Evolutionary conservation across 2,797 vertebrate genomes (phyloP), one percentile per base, ranked within the genome.

Genomic region (Dendrocincla tyrannina): DNA sequence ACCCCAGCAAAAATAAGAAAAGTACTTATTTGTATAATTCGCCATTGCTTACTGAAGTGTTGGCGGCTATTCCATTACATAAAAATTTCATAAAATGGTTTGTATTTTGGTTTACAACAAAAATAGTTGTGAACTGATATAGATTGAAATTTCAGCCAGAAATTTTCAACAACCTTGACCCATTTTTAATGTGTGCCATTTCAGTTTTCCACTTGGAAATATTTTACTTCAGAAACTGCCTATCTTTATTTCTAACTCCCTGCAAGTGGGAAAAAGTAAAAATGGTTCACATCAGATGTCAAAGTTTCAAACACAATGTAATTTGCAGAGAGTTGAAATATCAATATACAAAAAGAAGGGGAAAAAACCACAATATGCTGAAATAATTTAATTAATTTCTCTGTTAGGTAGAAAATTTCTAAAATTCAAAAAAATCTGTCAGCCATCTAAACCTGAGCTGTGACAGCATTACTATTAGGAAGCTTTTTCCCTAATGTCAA

Each of bases 321-420:
- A 60, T 68, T 37, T 77, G 13, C 15, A 87, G 58, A 44, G 3
- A 13, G 55, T 9, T 63, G 28, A 63, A 79, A 62, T 75, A 60
- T 25, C 64, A 49, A 11, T 37, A 16, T 18, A 18, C 3, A 11
- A n/a, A 68, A 64, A 47, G 1, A 23, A 46, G 6, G 5, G 16
- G 3, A 4, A 6, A 3, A 68, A 46, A 0, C 1, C 18, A 4
- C 39, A 23, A 14, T 3, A 5, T 24, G 6, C 32, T 37, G 24
- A 82, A 91, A 81, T 27, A 60, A 9, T 75, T 88, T 39, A 70
- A 73, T 42, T 66, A 35, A 50, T 88, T 79, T 47, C 10, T 72
- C 56, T 70, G 55, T 47, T 77, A 74, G 66, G 11, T 1, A 79
- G 5, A 20, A 79, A 66, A 64, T 33, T n/a, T 11, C 5, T 58